A percentile compares a stretch with the other conserved stretches of the same genome.
Conservation (phyloP, 2,113 vertebrate species). For the Alethe castanea region DNA sequence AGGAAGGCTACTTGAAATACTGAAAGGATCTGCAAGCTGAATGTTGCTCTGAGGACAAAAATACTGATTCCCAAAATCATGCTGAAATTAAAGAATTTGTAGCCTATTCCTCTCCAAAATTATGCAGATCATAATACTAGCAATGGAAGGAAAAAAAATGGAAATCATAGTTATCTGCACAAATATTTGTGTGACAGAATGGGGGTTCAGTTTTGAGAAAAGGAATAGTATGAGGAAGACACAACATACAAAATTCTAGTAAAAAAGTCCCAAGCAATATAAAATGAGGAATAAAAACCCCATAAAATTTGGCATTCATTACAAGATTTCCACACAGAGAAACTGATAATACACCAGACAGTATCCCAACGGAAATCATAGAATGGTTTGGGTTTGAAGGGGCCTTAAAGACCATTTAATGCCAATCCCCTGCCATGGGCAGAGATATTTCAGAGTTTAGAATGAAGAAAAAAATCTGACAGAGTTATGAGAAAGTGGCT, state of each 20-base stretch:
- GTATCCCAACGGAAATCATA: background rate
- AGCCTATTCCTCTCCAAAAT: background rate
- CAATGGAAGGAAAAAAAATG: background rate
- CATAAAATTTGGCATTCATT: background rate
- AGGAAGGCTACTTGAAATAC: background rate
- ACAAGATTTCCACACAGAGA: background rate
- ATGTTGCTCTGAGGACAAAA: background rate
- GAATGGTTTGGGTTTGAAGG: background rate
- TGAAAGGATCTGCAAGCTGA: background rate
- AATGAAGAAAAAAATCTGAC: background rate
- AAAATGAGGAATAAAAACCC: background rate
- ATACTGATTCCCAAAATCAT: background rate
- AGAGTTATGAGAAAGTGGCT: background rate
- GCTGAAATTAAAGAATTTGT: background rate
- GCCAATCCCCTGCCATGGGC: background rate
- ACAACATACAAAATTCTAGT: background rate
- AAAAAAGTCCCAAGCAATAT: background rate
- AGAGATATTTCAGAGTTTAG: background rate
- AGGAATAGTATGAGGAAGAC: background rate
- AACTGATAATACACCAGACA: background rate
- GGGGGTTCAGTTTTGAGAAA: background rate
- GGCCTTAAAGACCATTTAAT: background rate
- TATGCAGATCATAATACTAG: background rate
- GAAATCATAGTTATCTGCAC: background rate
- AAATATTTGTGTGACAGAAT: background rate